Conservation (phyloP, 2,888 invertebrate species). For the Aphodius sticticus region DNA sequence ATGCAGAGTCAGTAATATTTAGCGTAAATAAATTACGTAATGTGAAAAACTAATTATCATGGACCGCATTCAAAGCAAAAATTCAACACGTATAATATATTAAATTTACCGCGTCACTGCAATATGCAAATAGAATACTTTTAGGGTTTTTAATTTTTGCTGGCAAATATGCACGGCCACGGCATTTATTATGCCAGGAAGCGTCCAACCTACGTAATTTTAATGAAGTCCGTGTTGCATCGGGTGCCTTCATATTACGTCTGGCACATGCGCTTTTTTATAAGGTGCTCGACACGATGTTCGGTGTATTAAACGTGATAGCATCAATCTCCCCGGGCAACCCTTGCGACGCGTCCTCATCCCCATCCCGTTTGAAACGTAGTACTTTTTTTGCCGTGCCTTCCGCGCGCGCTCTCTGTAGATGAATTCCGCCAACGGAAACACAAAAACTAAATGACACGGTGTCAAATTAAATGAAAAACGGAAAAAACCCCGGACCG, state of each 20-base stretch:
- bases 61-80: neutral
- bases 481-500: conserved; percentile 18
- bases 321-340: neutral
- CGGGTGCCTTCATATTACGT: neutral
- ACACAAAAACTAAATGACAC: conserved; percentile 24
- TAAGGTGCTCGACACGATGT: neutral
- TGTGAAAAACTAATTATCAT: neutral
- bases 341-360: neutral
- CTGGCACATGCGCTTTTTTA: neutral
- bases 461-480: conserved; percentile 26
- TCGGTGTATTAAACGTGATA: conserved; percentile 4
- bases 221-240: neutral
- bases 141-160: neutral
- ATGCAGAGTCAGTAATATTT: neutral
- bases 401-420: neutral
- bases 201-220: neutral
- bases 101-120: neutral
- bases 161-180: neutral
- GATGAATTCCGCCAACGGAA: conserved; percentile 14
- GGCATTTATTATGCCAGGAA: neutral
- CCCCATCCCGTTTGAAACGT: neutral
- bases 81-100: neutral
- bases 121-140: conserved; percentile 4
- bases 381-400: neutral
- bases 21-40: neutral